Conservation (phyloP, 2,888 invertebrate genomes). For the Polyommatus iphigenia region DNA sequence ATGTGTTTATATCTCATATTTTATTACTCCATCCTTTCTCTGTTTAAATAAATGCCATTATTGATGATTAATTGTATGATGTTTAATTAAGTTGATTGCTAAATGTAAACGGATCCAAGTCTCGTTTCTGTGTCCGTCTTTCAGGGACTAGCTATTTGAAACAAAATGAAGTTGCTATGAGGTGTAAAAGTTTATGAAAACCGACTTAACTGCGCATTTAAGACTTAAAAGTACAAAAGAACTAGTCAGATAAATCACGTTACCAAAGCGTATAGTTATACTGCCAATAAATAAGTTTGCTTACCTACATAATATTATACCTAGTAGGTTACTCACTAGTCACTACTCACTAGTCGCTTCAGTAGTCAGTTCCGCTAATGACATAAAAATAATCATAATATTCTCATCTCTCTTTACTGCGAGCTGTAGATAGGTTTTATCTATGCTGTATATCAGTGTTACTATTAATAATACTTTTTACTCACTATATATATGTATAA, state of each 20-base stretch:
- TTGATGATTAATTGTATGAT: background rate
- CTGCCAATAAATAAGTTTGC: background rate
- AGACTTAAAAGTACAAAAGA: background rate
- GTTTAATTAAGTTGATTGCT: background rate
- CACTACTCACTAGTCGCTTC: background rate
- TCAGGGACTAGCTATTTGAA: background rate
- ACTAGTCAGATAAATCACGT: slow-evolving; percentile 9
- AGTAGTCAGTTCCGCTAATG: background rate
- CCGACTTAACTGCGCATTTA: background rate
- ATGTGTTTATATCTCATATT: background rate
- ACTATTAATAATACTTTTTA: too few species aligned
- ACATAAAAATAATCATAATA: background rate
- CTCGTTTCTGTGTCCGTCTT: background rate
- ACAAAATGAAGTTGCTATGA: background rate
- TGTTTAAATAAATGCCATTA: background rate
- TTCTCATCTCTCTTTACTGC: background rate
- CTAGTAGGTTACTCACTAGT: background rate
- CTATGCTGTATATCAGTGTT: background rate
- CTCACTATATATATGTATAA: too few species aligned
- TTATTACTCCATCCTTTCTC: background rate
- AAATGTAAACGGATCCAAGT: background rate
- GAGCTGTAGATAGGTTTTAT: background rate
- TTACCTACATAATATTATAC: background rate
- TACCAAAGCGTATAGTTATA: slow-evolving; percentile 1
- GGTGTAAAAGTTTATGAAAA: background rate